Conservation (phyloP, 2,113 vertebrate genomes). For the Plecturocebus donacophilus region DNA sequence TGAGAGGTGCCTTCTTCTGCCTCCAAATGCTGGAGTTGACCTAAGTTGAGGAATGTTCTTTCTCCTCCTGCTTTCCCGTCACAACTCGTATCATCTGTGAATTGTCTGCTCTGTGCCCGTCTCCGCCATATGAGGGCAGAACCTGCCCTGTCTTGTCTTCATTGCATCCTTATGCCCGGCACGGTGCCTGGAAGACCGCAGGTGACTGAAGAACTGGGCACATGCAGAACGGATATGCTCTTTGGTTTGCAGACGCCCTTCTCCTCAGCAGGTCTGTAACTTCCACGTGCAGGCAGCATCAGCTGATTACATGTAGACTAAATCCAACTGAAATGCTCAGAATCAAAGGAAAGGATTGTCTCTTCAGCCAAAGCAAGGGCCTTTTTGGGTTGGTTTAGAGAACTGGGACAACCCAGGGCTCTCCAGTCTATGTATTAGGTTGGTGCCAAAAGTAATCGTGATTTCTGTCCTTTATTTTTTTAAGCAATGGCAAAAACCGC, state of each 20-base stretch:
- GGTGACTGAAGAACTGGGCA: background rate
- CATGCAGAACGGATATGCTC: background rate
- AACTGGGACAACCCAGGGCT: background rate
- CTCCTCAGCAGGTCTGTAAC: background rate
- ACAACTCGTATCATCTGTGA: background rate
- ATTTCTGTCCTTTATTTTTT: no score
- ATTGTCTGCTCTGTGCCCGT: background rate
- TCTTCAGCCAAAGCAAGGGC: background rate
- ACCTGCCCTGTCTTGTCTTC: background rate
- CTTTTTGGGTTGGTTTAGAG: background rate
- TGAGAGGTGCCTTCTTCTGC: background rate
- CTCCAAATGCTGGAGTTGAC: background rate
- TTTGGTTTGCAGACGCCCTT: conserved; percentile 10
- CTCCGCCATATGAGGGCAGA: background rate
- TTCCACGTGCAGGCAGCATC: background rate
- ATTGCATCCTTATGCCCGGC: no score
- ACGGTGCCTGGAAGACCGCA: accelerated
- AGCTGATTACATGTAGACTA: background rate
- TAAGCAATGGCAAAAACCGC: no score
- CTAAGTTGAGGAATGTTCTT: background rate
- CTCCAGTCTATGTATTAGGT: background rate
- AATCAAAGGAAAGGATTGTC: background rate
- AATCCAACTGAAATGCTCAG: background rate
- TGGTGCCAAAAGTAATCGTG: no score
- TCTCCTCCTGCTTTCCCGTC: background rate